Percentiles rank a stretch among this genome's conserved stretches.
These are phyloP conservation scores for Steinernema feltiae DNA, from an alignment of 1,140 invertebrate genomes.

Conservation along the genomic window DNA sequence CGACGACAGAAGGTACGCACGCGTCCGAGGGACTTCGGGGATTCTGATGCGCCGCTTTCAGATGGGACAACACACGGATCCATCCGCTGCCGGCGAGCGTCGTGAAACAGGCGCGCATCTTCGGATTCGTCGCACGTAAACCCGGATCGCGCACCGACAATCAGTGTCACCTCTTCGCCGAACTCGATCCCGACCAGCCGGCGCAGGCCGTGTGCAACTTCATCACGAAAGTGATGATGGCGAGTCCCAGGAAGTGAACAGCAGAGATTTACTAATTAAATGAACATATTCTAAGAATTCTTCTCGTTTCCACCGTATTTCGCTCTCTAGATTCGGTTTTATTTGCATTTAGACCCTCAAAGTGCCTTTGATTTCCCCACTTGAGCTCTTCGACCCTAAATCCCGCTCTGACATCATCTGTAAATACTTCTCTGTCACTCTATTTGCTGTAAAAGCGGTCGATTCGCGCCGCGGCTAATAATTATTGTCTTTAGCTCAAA, in stretches of 20 bases:
- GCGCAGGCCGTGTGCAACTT: slow-evolving; percentile 91
- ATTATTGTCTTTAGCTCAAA: slow-evolving; percentile 2
- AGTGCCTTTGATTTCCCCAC: not conserved
- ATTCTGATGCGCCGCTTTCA: slow-evolving; percentile 24
- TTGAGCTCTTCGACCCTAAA: not conserved
- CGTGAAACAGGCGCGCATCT: slow-evolving; percentile 63
- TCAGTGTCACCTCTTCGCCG: slow-evolving; percentile 90
- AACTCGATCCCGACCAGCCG: slow-evolving; percentile 86
- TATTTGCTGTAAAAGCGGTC: not conserved
- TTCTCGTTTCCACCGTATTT: not conserved
- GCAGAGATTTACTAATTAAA: slow-evolving; percentile 3
- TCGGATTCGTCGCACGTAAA: slow-evolving; percentile 87
- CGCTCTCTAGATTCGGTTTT: not conserved
- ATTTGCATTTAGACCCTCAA: not conserved
- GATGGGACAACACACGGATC: slow-evolving; percentile 50
- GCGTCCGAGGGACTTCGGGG: not conserved
- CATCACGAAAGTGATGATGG: slow-evolving; percentile 78
- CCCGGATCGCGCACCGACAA: slow-evolving; percentile 75
- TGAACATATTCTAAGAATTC: not conserved
- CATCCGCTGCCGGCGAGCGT: slow-evolving; percentile 51
- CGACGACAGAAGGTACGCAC: slow-evolving; percentile 72
- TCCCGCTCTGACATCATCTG: slow-evolving; percentile 8
- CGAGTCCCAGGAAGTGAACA: not conserved
- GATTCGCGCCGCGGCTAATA: not conserved
- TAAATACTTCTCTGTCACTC: not conserved